Evolutionary conservation across 2,797 vertebrate species (phyloP), one percentile per base, ranked within the genome.

Genomic region (Xenopus petersii): DNA sequence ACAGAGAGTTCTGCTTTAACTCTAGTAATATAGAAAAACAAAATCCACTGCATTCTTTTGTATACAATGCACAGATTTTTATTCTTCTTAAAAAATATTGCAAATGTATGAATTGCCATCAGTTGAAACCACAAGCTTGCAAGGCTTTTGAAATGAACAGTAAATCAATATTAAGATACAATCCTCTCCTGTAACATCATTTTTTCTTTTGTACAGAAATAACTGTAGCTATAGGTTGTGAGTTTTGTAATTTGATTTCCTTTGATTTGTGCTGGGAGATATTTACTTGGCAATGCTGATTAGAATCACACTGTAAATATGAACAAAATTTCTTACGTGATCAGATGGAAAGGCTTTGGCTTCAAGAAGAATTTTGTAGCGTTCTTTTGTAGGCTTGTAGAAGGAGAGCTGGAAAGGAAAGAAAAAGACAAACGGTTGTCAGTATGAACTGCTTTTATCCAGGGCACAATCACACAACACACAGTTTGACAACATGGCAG

Each of bases 261-360:
- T 80, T 86, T 87, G 85, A 87, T 83, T 81, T 84, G 71, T 81
- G 81, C 75, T 82, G 80, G 55, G 77, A 82, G 81, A 87, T 81
- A 72, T 83, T 79, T 77, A 82, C 87, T 82, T 87, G 82, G 85
- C 79, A 88, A 84, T 83, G 82, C 68, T 62, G 69, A 55, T 71
- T 82, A 81, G 80, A 84, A 67, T 82, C 77, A 81, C 59, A 71
- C 24, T 69, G 33, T 77, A 83, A 83, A 86, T 12, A 51, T 4
- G 80, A 82, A 67, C 15, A 85, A 65, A 55, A 10, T 77, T 81
- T 61, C 95, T 94, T 92, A 98, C 97, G 12, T 97, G 93, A 86
- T 99, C 96, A 65, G 97, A 99, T 10, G 96, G 95, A 84, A 99
- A 99, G 61, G 97, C 95, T 80, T 84, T 96, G 78, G 89, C 84